Evolutionary conservation across 1,140 invertebrate genomes (phyloP).

Genomic region (Bradysia coprophila): DNA sequence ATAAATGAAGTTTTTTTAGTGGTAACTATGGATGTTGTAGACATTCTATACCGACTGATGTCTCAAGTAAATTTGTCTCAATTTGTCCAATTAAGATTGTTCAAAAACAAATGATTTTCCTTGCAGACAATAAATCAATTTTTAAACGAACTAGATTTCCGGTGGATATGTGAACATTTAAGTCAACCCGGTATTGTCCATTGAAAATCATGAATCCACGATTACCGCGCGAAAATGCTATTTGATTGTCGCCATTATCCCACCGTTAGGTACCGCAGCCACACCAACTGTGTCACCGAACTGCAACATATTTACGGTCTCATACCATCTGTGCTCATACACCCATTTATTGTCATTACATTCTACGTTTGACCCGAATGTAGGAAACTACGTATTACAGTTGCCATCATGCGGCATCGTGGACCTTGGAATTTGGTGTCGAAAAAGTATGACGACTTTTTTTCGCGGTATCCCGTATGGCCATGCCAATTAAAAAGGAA

Average conservation of each 20-base stretch:
- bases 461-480: constrained; percentile 42
- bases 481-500: constrained; percentile 57
- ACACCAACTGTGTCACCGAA: constrained; percentile 37
- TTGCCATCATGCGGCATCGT: constrained; percentile 35
- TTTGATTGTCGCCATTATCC: constrained; percentile 40
- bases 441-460: constrained; percentile 48
- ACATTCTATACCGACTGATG: no score
- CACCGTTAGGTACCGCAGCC: constrained; percentile 27
- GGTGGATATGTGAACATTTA: constrained; percentile 26
- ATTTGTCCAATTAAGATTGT: no score
- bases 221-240: constrained; percentile 40
- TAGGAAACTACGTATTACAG: constrained; percentile 39
- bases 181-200: constrained; percentile 25
- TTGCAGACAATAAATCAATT: no score
- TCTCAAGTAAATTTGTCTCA: no score
- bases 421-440: constrained; percentile 27
- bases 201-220: constrained; percentile 44
- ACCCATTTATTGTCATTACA: constrained; percentile 52
- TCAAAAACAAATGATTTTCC: no score
- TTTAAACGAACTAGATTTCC: no score
- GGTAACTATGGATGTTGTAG: no score
- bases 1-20: no score
- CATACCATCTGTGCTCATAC: constrained; percentile 62
- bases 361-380: constrained; percentile 30
- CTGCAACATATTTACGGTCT: constrained; percentile 51